Evolutionary conservation across 2,888 invertebrate species (phyloP), one percentile per base, ranked within the genome.

Genomic region (Trachelus iudaicus): DNA sequence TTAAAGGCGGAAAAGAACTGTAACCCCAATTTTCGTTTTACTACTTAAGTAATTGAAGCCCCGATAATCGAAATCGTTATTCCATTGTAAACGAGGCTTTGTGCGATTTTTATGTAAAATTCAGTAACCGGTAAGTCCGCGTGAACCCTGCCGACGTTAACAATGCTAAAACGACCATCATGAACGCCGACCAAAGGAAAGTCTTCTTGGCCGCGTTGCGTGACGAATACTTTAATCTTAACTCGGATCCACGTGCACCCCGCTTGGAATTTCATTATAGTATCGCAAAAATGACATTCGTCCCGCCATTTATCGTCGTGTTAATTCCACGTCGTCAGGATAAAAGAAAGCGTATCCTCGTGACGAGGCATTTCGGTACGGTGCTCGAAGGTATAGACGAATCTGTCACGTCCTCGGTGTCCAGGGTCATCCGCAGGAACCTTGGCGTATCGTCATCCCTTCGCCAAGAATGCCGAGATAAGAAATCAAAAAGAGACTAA

Each of bases 201-300:
- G 23, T 56, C 56, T 56, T 56, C 56, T 56, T 56, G 23, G 23
- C 23, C 56, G 2, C 56, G 23, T 23, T 6, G 56, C 56, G 56
- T 56, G 56, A 56, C 56, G 56, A 56, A 56, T 56, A 56, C 56
- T 23, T 56, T 56, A 56, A 56, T 56, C 56, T 56, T 56, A 56
- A 56, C 56, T 56, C 56, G 56, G 56, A 56, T 56, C 56, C 56
- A 56, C 56, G 56, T 23, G 56, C 56, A 56, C 56, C 56, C 56
- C 56, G 56, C 56, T 56, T 56, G 56, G 56, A 56, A 56, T 56
- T 56, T 56, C 56, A 56, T 56, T 56, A 56, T 56, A 23, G 79
- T 82, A 82, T 79, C 75, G 77, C 77, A 80, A 73, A 80, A 79
- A 75, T 71, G 74, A 76, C 76, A 73, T 76, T 79, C 69, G 56